Evolutionary conservation across 2,113 vertebrate genomes (phyloP).

Genomic region (Xyrauchen texanus): DNA sequence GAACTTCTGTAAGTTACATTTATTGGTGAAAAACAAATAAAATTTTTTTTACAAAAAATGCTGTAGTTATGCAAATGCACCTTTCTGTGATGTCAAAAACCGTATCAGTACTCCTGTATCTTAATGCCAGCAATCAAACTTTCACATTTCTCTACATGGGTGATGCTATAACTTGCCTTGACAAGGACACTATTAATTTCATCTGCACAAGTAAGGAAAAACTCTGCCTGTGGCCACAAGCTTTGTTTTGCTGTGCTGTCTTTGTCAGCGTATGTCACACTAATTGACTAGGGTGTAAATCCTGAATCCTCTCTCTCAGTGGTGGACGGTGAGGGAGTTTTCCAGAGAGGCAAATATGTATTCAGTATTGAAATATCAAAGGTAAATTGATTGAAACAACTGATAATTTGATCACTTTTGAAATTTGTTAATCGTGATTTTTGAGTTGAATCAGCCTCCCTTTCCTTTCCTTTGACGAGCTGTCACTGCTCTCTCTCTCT

Average conservation of each 20-base stretch:
- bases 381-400: no score
- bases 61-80: neutral
- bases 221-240: slow-evolving; percentile 37
- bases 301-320: neutral
- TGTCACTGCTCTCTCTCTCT: neutral
- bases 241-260: slow-evolving; percentile 44
- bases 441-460: no score
- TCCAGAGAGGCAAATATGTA: no score
- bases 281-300: slow-evolving; percentile 48
- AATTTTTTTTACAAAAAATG: no score
- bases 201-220: slow-evolving; percentile 41
- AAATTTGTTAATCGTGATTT: no score
- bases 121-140: slow-evolving; percentile 28
- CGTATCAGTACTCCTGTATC: neutral
- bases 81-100: neutral
- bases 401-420: no score
- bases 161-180: slow-evolving; percentile 34
- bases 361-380: no score
- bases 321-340: no score
- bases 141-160: slow-evolving; percentile 1
- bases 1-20: no score
- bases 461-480: no score
- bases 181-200: slow-evolving; percentile 58
- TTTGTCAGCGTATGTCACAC: slow-evolving; percentile 52
- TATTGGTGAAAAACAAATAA: no score